A percentile compares a stretch with the other conserved stretches of the same genome.
Conservation (phyloP, 2,797 vertebrate genomes). For the Aulostomus chinensis region DNA sequence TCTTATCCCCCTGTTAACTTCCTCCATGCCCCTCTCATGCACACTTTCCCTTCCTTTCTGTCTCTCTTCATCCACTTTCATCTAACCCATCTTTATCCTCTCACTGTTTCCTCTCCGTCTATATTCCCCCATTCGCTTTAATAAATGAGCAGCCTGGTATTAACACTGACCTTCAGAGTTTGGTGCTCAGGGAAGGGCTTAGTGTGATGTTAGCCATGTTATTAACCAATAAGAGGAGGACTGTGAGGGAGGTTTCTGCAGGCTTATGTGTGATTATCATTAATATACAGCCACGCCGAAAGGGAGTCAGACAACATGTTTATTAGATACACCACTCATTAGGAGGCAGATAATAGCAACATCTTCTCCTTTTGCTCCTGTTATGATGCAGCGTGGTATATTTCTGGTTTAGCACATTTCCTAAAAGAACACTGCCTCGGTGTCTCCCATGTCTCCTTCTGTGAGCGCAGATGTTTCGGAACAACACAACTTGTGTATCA, state of each 20-base stretch:
- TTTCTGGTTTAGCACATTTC: too few species aligned
- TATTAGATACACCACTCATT: too few species aligned
- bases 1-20: conserved; percentile 36
- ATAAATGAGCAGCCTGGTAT: conserved; percentile 55
- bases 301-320: conserved; percentile 11
- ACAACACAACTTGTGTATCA: too few species aligned
- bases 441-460: too few species aligned
- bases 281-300: conserved; percentile 44
- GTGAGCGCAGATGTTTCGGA: too few species aligned
- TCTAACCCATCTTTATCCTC: conserved; percentile 1
- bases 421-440: too few species aligned
- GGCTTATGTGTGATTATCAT: conserved; percentile 62
- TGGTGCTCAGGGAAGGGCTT: conserved; percentile 53
- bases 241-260: conserved; percentile 48
- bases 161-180: conserved; percentile 70
- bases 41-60: conserved; percentile 7
- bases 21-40: conserved; percentile 2
- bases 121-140: conserved; percentile 39
- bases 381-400: too few species aligned
- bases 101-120: conserved; percentile 15
- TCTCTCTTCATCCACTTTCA: conserved; percentile 7
- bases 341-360: too few species aligned
- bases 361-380: too few species aligned
- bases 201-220: conserved; percentile 56
- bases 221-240: conserved; percentile 69